These are phyloP conservation scores for Semnopithecus entellus DNA, from an alignment of 2,113 vertebrate genomes.

Conservation along the genomic window DNA sequence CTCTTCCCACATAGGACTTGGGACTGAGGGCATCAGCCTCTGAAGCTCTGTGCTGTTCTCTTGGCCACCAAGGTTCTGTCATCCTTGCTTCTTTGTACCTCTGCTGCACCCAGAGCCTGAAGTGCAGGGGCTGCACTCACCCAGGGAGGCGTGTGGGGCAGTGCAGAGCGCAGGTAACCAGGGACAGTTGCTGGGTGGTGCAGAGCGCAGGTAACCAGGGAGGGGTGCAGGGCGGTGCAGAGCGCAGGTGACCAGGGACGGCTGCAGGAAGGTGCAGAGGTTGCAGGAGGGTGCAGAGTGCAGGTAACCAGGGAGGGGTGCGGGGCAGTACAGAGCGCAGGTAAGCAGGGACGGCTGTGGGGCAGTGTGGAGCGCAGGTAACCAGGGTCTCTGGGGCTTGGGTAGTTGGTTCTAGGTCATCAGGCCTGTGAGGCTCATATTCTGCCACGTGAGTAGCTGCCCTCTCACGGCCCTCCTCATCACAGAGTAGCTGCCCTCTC, in stretches of 20 bases:
- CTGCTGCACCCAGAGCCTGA: neutral
- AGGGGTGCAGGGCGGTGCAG: fast-evolving
- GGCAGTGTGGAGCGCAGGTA: neutral
- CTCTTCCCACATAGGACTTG: neutral
- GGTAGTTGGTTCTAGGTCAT: neutral
- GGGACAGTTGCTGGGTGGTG: too few relatives aligned
- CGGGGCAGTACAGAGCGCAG: too few relatives aligned
- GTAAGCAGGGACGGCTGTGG: too few relatives aligned
- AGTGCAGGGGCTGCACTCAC: neutral
- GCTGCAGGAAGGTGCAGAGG: too few relatives aligned
- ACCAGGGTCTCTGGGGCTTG: neutral
- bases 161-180: neutral
- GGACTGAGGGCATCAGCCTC: too few relatives aligned
- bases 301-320: too few relatives aligned
- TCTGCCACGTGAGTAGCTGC: neutral
- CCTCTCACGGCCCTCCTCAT: neutral
- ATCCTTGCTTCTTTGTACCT: neutral
- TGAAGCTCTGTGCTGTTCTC: too few relatives aligned
- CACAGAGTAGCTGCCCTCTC: neutral
- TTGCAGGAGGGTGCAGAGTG: too few relatives aligned
- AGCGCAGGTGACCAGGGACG: fast-evolving
- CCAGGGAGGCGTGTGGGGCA: too few relatives aligned
- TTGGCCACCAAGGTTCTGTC: fast-evolving
- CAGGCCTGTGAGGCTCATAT: neutral
- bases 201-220: too few relatives aligned